phyloP scores from a whole-genome alignment of 2,888 invertebrate species.

The Parascotia fuliginaria region DNA sequence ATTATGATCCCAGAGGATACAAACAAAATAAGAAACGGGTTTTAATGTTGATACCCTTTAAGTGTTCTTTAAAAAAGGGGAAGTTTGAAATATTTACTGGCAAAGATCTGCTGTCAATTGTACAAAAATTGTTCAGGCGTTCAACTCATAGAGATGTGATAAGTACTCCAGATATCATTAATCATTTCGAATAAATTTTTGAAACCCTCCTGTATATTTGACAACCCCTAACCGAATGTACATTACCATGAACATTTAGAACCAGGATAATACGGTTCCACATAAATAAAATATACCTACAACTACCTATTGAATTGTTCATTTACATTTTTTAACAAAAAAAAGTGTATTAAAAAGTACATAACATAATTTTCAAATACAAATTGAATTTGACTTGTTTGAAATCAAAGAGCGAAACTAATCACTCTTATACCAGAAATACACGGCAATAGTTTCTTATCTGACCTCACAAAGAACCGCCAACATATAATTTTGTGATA shows the following conservation, averaged over 20 bases:
- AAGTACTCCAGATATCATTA: constrained; percentile 65
- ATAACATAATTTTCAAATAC: background rate
- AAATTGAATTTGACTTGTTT: constrained; percentile 17
- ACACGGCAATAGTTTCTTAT: constrained; percentile 6
- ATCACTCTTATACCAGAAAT: constrained; percentile 14
- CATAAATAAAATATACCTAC: constrained; percentile 18
- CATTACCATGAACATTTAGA: constrained; percentile 35
- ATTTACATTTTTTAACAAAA: background rate
- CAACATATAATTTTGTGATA: constrained; percentile 10
- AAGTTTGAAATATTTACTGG: constrained; percentile 57
- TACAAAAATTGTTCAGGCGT: constrained; percentile 71
- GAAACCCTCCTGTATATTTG: constrained; percentile 47
- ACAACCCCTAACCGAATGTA: constrained; percentile 41
- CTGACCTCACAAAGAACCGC: constrained; percentile 1
- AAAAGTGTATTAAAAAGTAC: background rate
- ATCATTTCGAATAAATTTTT: constrained; percentile 70
- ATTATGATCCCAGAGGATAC: constrained; percentile 60
- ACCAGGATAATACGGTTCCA: constrained; percentile 11
- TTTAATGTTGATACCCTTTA: constrained; percentile 59
- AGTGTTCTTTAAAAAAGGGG: constrained; percentile 62
- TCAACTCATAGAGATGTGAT: constrained; percentile 54
- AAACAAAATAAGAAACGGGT: constrained; percentile 57
- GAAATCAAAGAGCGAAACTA: constrained; percentile 30
- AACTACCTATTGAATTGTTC: constrained; percentile 6
- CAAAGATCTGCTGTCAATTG: constrained; percentile 72